Base-by-base conservation (phyloP, 2,113 vertebrate genomes). In the Grammomys surdaster region DNA sequence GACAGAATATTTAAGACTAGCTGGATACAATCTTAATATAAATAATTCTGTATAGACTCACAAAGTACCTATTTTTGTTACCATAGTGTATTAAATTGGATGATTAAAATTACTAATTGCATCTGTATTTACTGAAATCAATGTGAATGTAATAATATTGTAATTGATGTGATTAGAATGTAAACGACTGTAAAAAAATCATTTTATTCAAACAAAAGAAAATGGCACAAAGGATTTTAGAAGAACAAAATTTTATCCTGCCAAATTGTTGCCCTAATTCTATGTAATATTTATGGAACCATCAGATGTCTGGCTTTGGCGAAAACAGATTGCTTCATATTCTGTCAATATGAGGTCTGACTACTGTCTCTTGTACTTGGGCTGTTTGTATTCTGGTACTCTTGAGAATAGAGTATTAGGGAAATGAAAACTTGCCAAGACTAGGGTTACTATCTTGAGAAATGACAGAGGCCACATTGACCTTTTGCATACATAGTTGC, bases 201-300 rank as follows among this genome's bases (percentile, higher is more conserved):
- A 72, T 43, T 94, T 80, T 19, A 58, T 51, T 89, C 70, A 95
- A 85, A 88, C 63, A 28, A 93, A 94, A 95, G 86, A 14, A n/a
- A 31, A 20, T 24, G 24, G 60, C 84, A 20, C 70, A 72, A 91
- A 60, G 0, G 0, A 11, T 48, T 76, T 65, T 63, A 67, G 12
- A 58, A 26, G 12, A 88, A 7, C 40, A 77, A 24, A 86, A 40
- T 88, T 92, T 94, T 70, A 5, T 43, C 67, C 36, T 43, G 20
- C 22, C 91, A 33, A 54, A 82, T 48, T 92, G 33, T 73, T 94
- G 77, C 10, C 19, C 12, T 24, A 88, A 77, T 26, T 46, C 17
- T 82, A 19, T n/a, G 10, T 72, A n/a, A 19, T 33, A 89, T n/a
- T 84, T 86, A 67, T 72, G 40, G 48, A 75, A 28, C 48, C 17